Conservation (phyloP, 2,797 vertebrate genomes). For the Schizopygopsis malacanthus region DNA sequence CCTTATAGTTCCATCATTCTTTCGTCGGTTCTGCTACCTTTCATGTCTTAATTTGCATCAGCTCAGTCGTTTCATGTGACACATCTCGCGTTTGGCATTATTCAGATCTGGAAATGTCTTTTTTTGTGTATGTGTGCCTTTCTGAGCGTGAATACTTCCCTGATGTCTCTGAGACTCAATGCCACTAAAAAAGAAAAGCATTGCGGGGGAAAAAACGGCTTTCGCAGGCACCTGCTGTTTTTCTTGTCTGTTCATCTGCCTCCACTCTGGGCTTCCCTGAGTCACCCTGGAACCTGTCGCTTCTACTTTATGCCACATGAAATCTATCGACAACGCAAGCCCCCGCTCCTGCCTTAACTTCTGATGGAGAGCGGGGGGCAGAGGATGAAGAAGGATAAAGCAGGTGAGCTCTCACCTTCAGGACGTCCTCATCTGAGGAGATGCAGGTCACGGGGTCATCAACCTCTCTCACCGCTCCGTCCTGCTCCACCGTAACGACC, state of each 20-base stretch:
- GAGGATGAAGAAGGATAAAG: not conserved
- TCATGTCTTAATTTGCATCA: constrained; percentile 22
- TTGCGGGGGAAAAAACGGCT: not conserved
- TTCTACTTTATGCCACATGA: not conserved
- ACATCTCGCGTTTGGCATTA: constrained; percentile 13
- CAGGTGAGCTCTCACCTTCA: constrained; percentile 70
- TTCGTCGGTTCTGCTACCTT: constrained; percentile 19
- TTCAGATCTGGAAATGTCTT: not conserved
- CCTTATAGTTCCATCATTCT: constrained; percentile 13
- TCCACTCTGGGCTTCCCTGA: constrained; percentile 6
- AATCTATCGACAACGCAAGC: not conserved
- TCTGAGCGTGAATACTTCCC: constrained; percentile 5
- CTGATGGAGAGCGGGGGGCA: constrained; percentile 16
- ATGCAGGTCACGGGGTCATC: constrained; percentile 75
- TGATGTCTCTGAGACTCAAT: not conserved
- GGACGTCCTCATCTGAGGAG: constrained; percentile 78
- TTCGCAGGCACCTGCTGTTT: constrained; percentile 6
- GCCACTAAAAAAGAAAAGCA: constrained; percentile 5
- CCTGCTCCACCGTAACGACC: constrained; percentile 79
- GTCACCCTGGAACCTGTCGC: not conserved
- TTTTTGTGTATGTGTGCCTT: constrained; percentile 23
- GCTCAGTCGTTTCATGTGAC: constrained; percentile 25
- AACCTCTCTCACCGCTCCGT: constrained; percentile 79
- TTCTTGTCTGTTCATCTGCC: constrained; percentile 10
- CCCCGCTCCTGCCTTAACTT: not conserved